phyloP scores from a whole-genome alignment of 2,888 invertebrate species.

The Monochamus alternatus region DNA sequence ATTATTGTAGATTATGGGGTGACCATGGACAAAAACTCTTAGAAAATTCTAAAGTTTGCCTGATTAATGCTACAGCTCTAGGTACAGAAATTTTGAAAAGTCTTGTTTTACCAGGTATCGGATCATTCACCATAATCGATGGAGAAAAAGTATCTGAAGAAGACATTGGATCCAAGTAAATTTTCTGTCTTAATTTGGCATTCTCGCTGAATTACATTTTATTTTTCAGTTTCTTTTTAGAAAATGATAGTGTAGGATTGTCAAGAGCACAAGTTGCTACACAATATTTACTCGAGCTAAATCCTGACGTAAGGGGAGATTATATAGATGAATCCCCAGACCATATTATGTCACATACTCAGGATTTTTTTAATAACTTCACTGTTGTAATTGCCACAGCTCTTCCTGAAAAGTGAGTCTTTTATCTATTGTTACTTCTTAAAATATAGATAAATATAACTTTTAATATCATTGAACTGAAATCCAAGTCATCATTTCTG shows the following conservation, averaged over 20 bases:
- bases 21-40: conserved; percentile 95
- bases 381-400: conserved; percentile 89
- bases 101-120: conserved; percentile 94
- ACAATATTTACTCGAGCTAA: conserved; percentile 88
- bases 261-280: conserved; percentile 89
- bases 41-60: conserved; percentile 91
- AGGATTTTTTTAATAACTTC: conserved; percentile 91
- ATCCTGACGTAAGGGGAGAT: conserved; percentile 94
- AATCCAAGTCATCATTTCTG: too few species aligned
- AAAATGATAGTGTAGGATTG: conserved; percentile 84
- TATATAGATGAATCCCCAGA: conserved; percentile 92
- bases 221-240: conserved; percentile 88
- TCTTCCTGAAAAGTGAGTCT: conserved; percentile 79
- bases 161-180: conserved; percentile 94
- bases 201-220: background rate
- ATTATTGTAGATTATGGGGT: conserved; percentile 90
- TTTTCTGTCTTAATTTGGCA: conserved; percentile 17
- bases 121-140: conserved; percentile 94
- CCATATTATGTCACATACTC: conserved; percentile 87
- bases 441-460: too few species aligned
- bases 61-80: conserved; percentile 93
- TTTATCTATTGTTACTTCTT: background rate
- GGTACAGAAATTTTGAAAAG: conserved; percentile 97
- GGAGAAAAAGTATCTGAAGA: conserved; percentile 89
- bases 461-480: too few species aligned